Evolutionary conservation across 2,113 vertebrate genomes (phyloP), one percentile per base, ranked within the genome.

Genomic region (Smithornis capensis): DNA sequence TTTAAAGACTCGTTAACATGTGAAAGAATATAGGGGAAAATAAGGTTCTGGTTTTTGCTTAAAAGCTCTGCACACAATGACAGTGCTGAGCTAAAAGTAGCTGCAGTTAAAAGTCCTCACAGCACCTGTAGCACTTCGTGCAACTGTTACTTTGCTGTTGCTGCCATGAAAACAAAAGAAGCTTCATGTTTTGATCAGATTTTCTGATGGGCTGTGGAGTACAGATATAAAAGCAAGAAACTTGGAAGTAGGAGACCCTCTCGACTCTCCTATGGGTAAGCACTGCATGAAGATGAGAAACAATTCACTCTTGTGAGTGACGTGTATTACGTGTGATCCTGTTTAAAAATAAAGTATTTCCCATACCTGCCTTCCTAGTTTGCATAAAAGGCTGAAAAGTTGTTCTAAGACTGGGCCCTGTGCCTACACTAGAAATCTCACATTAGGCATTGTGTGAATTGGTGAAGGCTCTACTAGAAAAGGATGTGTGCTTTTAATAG

Each of bases 401-500:
- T 92, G 59, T 92, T 92, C 90, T 82, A 70, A 88, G 60, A 57
- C 74, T n/a, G 23, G 94, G 70, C 49, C 31, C 38, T 27, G 3
- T 95, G 71, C 82, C 64, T 63, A 47, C 40, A 25, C 62, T 79
- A 53, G 95, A 92, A 92, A 52, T 87, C 87, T 88, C 53, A 35
- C 7, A 45, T 92, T 93, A 70, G 69, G 29, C 53, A 62, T 93
- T 87, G 87, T 83, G 92, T 70, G 88, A 82, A 29, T 57, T 86
- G 62, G 62, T 93, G 65, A 83, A 89, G 83, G 77, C 89, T 97
- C 83, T 45, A 12, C 47, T 69, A 65, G 87, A 70, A 97, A 92
- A 91, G 96, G 97, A 64, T 95, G 83, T 94, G 47, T 98, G 90
- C 94, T 97, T 95, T 96, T 98, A 97, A 97, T 94, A 96, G 94